Evolutionary conservation across 1,140 invertebrate species (phyloP).

Genomic region (Holotrichia oblita): DNA sequence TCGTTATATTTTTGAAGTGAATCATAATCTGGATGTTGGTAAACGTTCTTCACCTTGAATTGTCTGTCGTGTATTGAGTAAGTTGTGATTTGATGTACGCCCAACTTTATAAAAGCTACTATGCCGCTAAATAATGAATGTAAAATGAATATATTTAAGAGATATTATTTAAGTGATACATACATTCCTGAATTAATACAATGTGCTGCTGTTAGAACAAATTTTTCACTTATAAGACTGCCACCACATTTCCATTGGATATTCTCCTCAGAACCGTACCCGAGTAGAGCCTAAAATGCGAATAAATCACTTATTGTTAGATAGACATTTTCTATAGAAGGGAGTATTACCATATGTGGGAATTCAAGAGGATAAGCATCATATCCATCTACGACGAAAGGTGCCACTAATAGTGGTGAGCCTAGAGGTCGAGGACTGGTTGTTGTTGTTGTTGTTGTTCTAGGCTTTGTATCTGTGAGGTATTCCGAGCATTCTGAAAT

Average conservation of each 20-base stretch:
- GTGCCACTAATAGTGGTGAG: not conserved
- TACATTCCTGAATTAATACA: no score
- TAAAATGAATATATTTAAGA: no score
- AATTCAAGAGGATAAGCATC: not conserved
- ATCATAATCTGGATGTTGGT: not conserved
- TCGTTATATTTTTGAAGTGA: constrained; percentile 40
- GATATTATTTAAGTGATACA: no score
- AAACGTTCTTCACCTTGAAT: not conserved
- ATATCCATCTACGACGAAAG: not conserved
- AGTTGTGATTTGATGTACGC: not conserved
- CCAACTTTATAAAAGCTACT: constrained; percentile 32
- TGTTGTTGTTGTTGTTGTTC: not conserved
- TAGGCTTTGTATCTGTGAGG: not conserved
- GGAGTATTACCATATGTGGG: not conserved
- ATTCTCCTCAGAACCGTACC: no score
- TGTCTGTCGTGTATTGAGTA: not conserved
- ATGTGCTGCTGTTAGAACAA: not conserved
- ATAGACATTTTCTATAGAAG: no score
- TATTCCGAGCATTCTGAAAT: not conserved
- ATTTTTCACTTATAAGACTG: no score
- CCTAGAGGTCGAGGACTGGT: not conserved
- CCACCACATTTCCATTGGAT: no score
- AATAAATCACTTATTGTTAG: no score
- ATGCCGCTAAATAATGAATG: constrained; percentile 43
- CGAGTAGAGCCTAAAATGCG: no score